Evolutionary conservation across 2,888 invertebrate species (phyloP).

Genomic region (Clivina fossor): DNA sequence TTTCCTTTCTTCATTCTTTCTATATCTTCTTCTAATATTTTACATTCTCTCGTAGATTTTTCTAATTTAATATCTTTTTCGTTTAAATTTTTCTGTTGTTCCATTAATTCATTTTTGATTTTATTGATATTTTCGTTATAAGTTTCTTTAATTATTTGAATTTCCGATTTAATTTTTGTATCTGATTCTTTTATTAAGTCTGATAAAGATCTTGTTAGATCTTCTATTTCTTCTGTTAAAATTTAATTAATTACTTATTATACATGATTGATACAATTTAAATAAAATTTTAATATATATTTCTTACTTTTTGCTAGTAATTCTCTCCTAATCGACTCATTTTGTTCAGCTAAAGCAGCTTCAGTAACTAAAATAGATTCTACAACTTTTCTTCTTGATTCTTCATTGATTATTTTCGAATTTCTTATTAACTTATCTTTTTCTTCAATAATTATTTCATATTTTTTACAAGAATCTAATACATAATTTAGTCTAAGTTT

Average conservation of each 20-base stretch:
- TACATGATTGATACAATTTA: not conserved
- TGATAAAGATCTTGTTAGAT: slow-evolving; percentile 57
- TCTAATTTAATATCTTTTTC: slow-evolving; percentile 60
- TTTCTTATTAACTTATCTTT: slow-evolving; percentile 51
- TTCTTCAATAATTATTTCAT: slow-evolving; percentile 53
- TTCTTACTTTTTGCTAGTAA: slow-evolving; percentile 48
- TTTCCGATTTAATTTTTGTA: slow-evolving; percentile 60
- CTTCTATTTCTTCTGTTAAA: slow-evolving; percentile 59
- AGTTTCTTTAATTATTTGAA: slow-evolving; percentile 59
- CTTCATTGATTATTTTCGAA: slow-evolving; percentile 53
- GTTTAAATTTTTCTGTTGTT: slow-evolving; percentile 59
- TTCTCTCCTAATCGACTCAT: slow-evolving; percentile 57
- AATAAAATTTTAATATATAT: slow-evolving; percentile 21
- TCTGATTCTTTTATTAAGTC: slow-evolving; percentile 61
- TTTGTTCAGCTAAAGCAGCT: slow-evolving; percentile 60
- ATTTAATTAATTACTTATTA: slow-evolving; percentile 37
- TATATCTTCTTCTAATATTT: slow-evolving; percentile 57
- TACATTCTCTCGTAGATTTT: slow-evolving; percentile 58
- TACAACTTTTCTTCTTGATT: slow-evolving; percentile 58
- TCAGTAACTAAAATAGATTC: slow-evolving; percentile 62
- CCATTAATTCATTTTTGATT: slow-evolving; percentile 60
- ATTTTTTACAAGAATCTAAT: slow-evolving; percentile 44
- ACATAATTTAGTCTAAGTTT: slow-evolving; percentile 43
- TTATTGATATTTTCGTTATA: slow-evolving; percentile 62
- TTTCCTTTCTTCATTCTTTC: slow-evolving; percentile 53